These are phyloP conservation scores for Acridotheres tristis DNA, from an alignment of 2,797 vertebrate genomes.

Conservation along the genomic window DNA sequence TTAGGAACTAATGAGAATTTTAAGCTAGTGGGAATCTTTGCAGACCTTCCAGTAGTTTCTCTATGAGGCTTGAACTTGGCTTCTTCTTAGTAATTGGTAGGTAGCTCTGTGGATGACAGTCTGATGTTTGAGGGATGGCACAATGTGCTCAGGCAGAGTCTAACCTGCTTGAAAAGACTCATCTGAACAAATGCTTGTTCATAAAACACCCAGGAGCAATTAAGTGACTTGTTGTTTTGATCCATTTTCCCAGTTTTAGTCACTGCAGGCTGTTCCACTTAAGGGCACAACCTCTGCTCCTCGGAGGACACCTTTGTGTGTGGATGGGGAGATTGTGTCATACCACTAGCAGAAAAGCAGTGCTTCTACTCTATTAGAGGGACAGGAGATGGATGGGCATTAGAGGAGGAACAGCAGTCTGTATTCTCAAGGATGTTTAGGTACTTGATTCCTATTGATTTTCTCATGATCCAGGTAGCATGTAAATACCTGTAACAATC, in stretches of 20 bases:
- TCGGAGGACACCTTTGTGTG: neutral
- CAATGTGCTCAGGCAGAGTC: neutral
- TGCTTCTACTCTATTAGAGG: neutral
- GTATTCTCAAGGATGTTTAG: neutral
- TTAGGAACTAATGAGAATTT: neutral
- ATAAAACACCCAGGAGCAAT: neutral
- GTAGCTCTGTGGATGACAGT: neutral
- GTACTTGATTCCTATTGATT: neutral
- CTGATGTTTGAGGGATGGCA: neutral
- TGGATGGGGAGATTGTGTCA: neutral
- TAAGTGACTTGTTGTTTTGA: neutral
- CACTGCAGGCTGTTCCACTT: neutral
- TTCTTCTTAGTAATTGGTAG: neutral
- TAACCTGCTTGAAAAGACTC: neutral
- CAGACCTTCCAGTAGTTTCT: neutral
- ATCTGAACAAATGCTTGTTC: neutral
- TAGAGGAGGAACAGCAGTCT: neutral
- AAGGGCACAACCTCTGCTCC: neutral
- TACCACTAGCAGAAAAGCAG: neutral
- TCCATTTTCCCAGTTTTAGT: neutral
- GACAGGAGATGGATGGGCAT: neutral
- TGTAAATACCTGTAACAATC: neutral
- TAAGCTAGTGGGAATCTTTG: neutral
- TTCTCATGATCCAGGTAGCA: neutral
- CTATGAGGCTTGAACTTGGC: neutral